Conservation (phyloP, 2,113 vertebrate genomes). For the Grallaria varia region DNA sequence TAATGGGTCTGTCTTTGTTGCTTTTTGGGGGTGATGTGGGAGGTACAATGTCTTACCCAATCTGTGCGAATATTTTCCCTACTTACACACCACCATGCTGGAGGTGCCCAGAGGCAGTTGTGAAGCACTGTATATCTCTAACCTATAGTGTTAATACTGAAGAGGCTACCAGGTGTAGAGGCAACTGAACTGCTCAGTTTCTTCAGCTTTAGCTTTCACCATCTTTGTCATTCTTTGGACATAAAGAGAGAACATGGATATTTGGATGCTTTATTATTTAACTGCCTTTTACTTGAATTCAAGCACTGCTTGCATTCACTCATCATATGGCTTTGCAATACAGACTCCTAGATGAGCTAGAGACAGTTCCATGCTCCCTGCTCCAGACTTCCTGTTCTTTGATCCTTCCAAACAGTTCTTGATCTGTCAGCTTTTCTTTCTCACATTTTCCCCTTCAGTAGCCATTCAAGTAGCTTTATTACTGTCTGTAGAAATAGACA, state of each 20-base stretch:
- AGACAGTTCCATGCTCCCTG: not conserved
- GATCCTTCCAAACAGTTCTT: not conserved
- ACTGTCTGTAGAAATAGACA: not conserved
- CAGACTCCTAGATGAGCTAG: not conserved
- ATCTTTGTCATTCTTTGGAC: not conserved
- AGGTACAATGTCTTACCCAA: not conserved
- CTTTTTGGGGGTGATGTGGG: too few species aligned
- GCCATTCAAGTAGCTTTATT: not conserved
- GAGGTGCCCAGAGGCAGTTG: not conserved
- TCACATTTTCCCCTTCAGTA: not conserved
- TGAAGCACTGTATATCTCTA: not conserved
- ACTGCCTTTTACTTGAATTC: not conserved
- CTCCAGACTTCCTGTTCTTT: not conserved
- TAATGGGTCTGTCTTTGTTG: not conserved
- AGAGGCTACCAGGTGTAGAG: not conserved
- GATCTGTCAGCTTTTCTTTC: not conserved
- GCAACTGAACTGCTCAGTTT: not conserved
- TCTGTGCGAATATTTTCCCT: not conserved
- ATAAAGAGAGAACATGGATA: not conserved
- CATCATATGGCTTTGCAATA: not conserved
- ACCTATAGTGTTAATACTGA: not conserved
- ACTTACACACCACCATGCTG: not conserved
- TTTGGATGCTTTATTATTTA: not conserved
- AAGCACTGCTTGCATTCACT: fast-evolving
- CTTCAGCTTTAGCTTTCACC: not conserved